These are phyloP conservation scores for Drosophila rhopaloa DNA, from an alignment of 1,140 invertebrate genomes.

Conservation along the genomic window DNA sequence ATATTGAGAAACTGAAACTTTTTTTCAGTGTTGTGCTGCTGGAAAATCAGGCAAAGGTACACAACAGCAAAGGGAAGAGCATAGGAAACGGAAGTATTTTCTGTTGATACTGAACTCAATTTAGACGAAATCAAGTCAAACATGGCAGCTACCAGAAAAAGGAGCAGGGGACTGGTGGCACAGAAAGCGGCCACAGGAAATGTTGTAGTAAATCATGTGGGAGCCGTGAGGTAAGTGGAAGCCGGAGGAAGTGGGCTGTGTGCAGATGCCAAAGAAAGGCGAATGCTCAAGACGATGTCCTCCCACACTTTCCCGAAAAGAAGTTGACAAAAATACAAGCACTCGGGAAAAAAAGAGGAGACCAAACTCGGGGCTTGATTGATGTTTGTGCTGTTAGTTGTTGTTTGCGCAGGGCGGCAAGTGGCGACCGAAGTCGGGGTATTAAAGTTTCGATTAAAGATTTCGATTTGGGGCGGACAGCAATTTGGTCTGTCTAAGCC, in stretches of 20 bases:
- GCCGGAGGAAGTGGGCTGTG: slow-evolving; percentile 44
- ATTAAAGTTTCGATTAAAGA: slow-evolving; percentile 81
- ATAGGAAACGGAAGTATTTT: slow-evolving; percentile 80
- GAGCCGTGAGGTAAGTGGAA: slow-evolving; percentile 64
- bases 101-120: slow-evolving; percentile 83
- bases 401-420: slow-evolving; percentile 53
- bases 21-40: slow-evolving; percentile 21
- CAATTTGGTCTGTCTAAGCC: slow-evolving; percentile 60
- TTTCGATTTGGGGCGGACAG: slow-evolving; percentile 53
- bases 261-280: slow-evolving; percentile 64
- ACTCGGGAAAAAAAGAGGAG: slow-evolving; percentile 28
- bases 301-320: slow-evolving; percentile 18
- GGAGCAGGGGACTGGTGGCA: not conserved
- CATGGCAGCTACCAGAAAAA: slow-evolving; percentile 65
- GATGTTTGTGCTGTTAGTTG: slow-evolving; percentile 81
- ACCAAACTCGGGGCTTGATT: slow-evolving; percentile 69
- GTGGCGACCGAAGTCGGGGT: slow-evolving; percentile 17
- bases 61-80: slow-evolving; percentile 43
- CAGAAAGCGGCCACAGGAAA: slow-evolving; percentile 53
- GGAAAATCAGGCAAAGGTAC: slow-evolving; percentile 72
- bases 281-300: slow-evolving; percentile 72
- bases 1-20: too few relatives aligned
- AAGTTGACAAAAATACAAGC: slow-evolving; percentile 64
- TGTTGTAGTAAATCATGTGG: slow-evolving; percentile 80
- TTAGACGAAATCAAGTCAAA: slow-evolving; percentile 83